These are phyloP conservation scores for Eolophus roseicapilla DNA, from an alignment of 2,113 vertebrate species.

Conservation along the genomic window DNA sequence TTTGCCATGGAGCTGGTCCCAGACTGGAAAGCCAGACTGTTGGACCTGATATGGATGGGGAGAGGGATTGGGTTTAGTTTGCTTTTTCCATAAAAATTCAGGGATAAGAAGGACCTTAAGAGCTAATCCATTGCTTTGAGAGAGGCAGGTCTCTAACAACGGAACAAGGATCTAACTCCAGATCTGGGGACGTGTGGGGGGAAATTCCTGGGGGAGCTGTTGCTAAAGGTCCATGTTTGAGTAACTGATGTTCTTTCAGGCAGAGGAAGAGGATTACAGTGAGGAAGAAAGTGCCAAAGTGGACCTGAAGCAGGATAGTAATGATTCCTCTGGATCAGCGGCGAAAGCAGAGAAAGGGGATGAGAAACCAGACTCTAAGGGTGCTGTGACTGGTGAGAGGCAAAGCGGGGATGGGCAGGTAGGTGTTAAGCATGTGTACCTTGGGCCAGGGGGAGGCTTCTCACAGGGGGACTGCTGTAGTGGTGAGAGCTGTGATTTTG, in stretches of 20 bases:
- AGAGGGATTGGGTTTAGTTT: not conserved
- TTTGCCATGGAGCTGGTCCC: not conserved
- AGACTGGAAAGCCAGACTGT: not conserved
- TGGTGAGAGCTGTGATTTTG: conserved; percentile 40
- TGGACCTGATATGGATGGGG: not conserved
- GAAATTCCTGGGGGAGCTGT: not conserved
- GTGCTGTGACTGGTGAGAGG: conserved; percentile 86
- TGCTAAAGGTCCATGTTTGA: not conserved
- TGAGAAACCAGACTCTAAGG: conserved; percentile 82
- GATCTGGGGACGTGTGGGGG: accelerated
- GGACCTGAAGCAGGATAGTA: conserved; percentile 75
- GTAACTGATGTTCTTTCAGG: conserved; percentile 62
- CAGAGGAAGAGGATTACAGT: conserved; percentile 83
- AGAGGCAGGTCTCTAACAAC: not conserved
- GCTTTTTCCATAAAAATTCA: accelerated
- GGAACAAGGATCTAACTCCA: not conserved
- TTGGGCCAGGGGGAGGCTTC: not conserved
- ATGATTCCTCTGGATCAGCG: conserved; percentile 67
- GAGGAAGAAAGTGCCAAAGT: conserved; percentile 85
- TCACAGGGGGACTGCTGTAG: conserved; percentile 17
- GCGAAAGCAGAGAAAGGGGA: conserved; percentile 72
- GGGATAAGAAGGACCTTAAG: not conserved
- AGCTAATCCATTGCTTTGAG: not conserved
- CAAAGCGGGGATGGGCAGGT: conserved; percentile 98
- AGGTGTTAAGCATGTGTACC: not conserved